Evolutionary conservation across 2,113 vertebrate species (phyloP).

Genomic region (Siniperca knerii): DNA sequence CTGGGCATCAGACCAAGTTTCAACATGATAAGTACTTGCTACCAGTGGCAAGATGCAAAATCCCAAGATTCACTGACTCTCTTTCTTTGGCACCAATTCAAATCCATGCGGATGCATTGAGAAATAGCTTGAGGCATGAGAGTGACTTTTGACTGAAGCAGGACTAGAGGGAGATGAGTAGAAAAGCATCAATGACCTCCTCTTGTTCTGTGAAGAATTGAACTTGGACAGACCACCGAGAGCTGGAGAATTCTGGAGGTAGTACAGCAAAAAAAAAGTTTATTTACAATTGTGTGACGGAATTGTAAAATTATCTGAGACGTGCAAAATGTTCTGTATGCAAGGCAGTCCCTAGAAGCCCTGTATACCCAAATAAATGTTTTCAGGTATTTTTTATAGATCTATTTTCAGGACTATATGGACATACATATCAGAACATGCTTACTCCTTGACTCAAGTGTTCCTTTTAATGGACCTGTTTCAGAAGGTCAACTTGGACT

Average conservation of each 20-base stretch:
- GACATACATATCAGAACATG: neutral
- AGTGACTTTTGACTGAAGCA: slow-evolving; percentile 64
- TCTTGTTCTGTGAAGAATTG: slow-evolving; percentile 49
- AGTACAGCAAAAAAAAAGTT: neutral
- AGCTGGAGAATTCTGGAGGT: neutral
- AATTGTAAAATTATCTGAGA: neutral
- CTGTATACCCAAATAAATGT: neutral
- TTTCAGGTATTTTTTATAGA: neutral
- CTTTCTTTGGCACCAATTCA: slow-evolving; percentile 59
- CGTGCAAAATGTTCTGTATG: neutral
- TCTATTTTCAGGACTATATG: neutral
- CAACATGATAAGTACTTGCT: slow-evolving; percentile 29
- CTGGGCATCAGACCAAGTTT: slow-evolving; percentile 15
- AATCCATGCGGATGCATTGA: slow-evolving; percentile 48
- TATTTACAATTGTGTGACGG: neutral
- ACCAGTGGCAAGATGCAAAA: slow-evolving; percentile 37
- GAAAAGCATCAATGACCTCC: slow-evolving; percentile 52
- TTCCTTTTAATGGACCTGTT: neutral
- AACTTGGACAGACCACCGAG: slow-evolving; percentile 4
- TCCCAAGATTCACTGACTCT: slow-evolving; percentile 32
- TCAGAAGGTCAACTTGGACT: neutral
- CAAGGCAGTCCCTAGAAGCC: neutral
- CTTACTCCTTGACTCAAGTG: neutral
- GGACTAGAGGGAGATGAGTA: slow-evolving; percentile 55
- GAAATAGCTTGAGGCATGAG: slow-evolving; percentile 57